Base-by-base conservation (phyloP, 2,113 vertebrate genomes). In the Dendropsophus ebraccatus region DNA sequence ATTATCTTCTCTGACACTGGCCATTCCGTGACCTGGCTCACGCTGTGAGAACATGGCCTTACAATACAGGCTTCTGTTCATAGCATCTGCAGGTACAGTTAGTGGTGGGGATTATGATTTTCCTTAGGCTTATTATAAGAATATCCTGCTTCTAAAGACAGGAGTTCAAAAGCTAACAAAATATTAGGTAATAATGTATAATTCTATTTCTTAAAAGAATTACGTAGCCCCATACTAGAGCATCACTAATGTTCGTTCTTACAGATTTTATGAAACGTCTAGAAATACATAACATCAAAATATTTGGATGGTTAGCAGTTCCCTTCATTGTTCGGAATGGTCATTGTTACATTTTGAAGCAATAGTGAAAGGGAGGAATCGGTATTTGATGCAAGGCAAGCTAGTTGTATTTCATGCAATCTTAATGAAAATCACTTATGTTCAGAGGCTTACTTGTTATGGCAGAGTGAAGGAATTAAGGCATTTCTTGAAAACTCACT, bases 401-500 rank as follows among this genome's bases (percentile, higher is more conserved):
- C 41, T n/a, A n/a, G n/a, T n/a, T 81, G 9, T 81, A 21, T 49
- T 65, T 35, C n/a, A 30, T 50, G 75, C 65, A 76, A 65, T 84
- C 73, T 76, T 76, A 58, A 84, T 84, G 54, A 77, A 83, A 84
- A 76, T 77, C 54, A n/a, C n/a, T n/a, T n/a, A 77, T 58, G 32
- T 45, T 45, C 35, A 45, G 70, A n/a, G 21, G 16, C 35, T 21
- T 84, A 21, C 65, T 41, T 62, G 17, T 25, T 74, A 37, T 12
- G 35, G 52, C 23, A 60, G 35, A 58, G 17, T 35, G 47, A 70
- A 52, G n/a, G 30, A 82, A 82, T 70, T 32, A 52, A 82, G 70
- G 50, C 62, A 28, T 82, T 35, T 82, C 25, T 35, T 70, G 47
- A 49, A 30, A 25, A 67, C n/a, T 35, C 9, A 21, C 28, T 47